phyloP scores from a whole-genome alignment of 2,113 vertebrate species.

The Megaceryle maxima region DNA sequence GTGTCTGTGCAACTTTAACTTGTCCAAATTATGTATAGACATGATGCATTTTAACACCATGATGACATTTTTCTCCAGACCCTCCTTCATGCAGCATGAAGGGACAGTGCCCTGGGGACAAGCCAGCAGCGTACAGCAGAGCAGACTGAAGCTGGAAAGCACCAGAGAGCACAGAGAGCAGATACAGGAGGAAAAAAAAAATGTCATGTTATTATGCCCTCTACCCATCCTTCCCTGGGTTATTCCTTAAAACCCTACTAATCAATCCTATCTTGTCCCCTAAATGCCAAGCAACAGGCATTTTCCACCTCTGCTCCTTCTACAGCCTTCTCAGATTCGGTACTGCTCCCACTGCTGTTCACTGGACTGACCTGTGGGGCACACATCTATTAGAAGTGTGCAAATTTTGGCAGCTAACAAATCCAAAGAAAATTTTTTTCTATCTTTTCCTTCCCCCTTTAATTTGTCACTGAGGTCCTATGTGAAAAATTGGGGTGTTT shows the following conservation, averaged over 20 bases:
- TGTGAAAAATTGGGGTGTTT: neutral
- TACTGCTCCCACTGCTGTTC: neutral
- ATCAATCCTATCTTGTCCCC: neutral
- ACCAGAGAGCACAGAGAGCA: neutral
- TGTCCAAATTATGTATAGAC: neutral
- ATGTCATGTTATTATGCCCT: neutral
- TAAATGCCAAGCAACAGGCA: neutral
- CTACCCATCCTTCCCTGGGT: neutral
- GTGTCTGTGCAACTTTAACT: neutral
- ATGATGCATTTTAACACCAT: neutral
- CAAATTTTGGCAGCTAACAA: neutral
- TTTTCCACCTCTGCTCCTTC: neutral
- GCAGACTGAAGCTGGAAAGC: neutral
- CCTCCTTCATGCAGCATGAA: neutral
- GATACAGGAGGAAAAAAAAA: neutral
- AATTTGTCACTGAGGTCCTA: neutral
- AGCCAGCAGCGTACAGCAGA: rapidly evolving
- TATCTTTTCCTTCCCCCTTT: rapidly evolving
- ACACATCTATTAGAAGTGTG: rapidly evolving
- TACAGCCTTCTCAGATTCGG: neutral
- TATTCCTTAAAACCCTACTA: neutral
- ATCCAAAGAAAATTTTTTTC: neutral
- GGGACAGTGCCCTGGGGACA: rapidly evolving
- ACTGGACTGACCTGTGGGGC: neutral
- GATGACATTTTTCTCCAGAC: neutral